A percentile compares a stretch with the other conserved stretches of the same genome.
phyloP scores from a whole-genome alignment of 2,797 vertebrate species.

The Falco berigora region DNA sequence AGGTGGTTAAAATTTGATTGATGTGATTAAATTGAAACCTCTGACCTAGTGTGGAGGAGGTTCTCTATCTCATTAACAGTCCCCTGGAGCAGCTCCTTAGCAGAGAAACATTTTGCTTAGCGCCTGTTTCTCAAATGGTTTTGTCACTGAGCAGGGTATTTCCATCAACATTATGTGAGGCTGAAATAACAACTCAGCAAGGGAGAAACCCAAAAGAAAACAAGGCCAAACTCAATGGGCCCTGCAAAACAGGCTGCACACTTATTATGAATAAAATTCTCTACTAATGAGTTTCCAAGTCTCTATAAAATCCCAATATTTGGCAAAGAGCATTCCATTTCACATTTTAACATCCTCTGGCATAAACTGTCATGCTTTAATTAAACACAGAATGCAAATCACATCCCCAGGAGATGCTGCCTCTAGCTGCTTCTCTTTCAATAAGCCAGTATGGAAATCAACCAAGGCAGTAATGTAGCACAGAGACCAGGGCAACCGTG shows the following conservation, averaged over 20 bases:
- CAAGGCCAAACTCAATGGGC: background rate
- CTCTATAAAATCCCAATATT: slow-evolving; percentile 29
- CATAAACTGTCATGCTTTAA: slow-evolving; percentile 25
- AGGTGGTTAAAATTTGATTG: background rate
- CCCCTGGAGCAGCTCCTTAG: background rate
- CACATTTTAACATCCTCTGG: slow-evolving; percentile 8
- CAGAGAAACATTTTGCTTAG: background rate
- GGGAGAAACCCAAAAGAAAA: background rate
- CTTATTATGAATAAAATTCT: background rate
- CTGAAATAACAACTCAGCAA: background rate
- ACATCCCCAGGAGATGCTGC: background rate
- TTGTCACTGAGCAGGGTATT: background rate
- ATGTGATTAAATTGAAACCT: background rate
- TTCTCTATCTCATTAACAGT: background rate
- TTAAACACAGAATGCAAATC: slow-evolving; percentile 34
- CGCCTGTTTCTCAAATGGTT: background rate
- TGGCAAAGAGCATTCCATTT: background rate
- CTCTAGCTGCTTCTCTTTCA: background rate
- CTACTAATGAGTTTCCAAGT: background rate
- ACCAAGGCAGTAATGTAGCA: rapidly evolving
- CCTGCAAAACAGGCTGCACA: background rate
- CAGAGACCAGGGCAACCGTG: background rate
- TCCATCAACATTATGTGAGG: background rate
- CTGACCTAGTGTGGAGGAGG: background rate
- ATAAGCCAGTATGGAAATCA: background rate